These are phyloP conservation scores for Lycorma delicatula DNA, from an alignment of 1,140 invertebrate species.

Conservation along the genomic window DNA sequence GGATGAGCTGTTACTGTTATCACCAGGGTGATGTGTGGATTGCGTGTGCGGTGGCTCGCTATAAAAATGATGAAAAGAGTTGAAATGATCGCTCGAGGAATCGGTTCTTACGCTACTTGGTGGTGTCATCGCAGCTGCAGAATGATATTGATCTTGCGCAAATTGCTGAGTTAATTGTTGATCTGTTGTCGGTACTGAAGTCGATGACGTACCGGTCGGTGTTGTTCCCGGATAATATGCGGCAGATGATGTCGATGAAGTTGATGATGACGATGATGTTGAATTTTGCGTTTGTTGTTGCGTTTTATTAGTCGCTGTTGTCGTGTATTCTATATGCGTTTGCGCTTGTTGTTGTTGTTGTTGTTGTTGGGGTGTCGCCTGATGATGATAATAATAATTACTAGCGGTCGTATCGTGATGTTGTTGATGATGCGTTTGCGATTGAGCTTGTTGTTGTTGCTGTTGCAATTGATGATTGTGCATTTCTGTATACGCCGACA, in stretches of 20 bases:
- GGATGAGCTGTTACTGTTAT: constrained; percentile 80
- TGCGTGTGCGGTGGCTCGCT: constrained; percentile 40
- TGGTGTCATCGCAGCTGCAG: constrained; percentile 47
- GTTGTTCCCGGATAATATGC: neutral
- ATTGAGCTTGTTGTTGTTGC: too few relatives aligned
- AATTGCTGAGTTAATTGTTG: constrained; percentile 7
- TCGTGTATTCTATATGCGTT: constrained; percentile 4
- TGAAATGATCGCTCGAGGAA: constrained; percentile 49
- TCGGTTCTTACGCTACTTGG: constrained; percentile 47
- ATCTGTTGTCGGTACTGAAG: neutral
- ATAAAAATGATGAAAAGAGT: constrained; percentile 61
- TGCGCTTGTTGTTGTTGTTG: constrained; percentile 31
- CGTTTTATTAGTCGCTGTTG: neutral
- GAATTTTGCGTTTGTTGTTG: neutral
- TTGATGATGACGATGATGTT: neutral
- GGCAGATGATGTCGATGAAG: neutral
- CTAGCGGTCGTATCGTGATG: constrained; percentile 34
- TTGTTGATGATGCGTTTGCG: constrained; percentile 25
- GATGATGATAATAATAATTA: constrained; percentile 23
- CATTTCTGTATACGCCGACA: neutral
- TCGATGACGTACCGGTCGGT: neutral
- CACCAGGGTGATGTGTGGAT: constrained; percentile 35
- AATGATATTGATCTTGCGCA: constrained; percentile 28
- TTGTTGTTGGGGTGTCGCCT: constrained; percentile 31
- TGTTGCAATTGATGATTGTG: constrained; percentile 20